These are phyloP conservation scores for Pristionchus maxplancki DNA, from an alignment of 2,888 invertebrate species.

Conservation along the genomic window DNA sequence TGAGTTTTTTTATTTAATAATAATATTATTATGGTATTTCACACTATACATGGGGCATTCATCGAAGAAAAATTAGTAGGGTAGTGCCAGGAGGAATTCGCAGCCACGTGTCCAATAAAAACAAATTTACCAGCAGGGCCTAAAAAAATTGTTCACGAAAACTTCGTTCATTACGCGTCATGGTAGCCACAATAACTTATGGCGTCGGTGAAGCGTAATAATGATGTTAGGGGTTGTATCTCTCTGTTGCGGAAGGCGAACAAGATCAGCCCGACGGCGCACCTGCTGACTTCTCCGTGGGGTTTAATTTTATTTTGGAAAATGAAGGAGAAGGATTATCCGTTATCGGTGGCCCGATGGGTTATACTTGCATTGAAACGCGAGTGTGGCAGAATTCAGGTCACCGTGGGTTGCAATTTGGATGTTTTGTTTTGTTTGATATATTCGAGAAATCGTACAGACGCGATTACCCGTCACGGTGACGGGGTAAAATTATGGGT, in stretches of 20 bases:
- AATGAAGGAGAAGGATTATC: background rate
- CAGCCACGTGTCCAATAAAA: too few relatives aligned
- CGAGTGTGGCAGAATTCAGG: too few relatives aligned
- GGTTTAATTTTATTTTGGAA: background rate
- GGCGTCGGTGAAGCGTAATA: background rate
- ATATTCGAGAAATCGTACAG: too few relatives aligned
- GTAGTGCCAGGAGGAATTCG: too few relatives aligned
- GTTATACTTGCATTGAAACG: background rate
- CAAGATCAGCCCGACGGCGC: slow-evolving; percentile 46
- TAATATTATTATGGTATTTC: too few relatives aligned
- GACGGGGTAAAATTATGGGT: background rate
- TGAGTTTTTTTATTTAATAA: background rate
- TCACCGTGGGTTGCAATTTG: background rate
- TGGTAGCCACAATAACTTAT: background rate
- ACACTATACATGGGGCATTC: too few relatives aligned
- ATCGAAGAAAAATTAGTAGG: too few relatives aligned
- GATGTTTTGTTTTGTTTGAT: background rate
- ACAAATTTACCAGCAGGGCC: too few relatives aligned
- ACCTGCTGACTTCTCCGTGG: slow-evolving; percentile 41
- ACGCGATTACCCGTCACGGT: background rate
- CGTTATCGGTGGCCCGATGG: background rate
- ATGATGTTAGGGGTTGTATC: background rate
- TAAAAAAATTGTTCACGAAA: too few relatives aligned
- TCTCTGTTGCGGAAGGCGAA: background rate
- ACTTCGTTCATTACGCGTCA: too few relatives aligned